Evolutionary conservation across 37 sponge, comb jelly and placozoan genomes (phyloP), one percentile per base, ranked within the genome.

Genomic region (Theonella swinhoei): DNA sequence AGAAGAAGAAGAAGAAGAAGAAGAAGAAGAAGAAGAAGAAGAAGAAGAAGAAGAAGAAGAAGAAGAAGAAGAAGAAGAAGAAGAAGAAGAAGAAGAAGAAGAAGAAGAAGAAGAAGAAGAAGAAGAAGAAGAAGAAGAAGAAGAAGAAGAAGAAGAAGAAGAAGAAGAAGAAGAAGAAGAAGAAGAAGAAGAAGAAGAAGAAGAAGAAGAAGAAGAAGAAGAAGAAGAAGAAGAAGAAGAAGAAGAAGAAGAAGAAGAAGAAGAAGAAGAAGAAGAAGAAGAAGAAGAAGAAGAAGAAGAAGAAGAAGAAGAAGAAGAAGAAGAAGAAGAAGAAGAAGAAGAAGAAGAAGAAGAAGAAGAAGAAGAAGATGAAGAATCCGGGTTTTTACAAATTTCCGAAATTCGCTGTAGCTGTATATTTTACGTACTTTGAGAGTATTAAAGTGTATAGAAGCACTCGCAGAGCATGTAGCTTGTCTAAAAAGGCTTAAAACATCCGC

Each of bases 311-410:
- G 14, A 25, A 39, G 34, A 28, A 23, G 69, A 68, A 25, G 31
- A 28, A 23, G 69, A 68, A 25, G 31, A 28, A 23, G 69, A 68
- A 25, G 31, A 28, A 68, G 69, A 68, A 28, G 31, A 28, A 68
- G 69, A 68, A 28, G 31, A 28, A 68, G 69, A 68, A 28, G 31
- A 28, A 68, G 69, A 68, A 28, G 31, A 28, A 68, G 69, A 68
- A 28, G 31, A 28, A 68, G 69, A 68, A 68, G 26, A n/a, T n/a
- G n/a, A n/a, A n/a, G n/a, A n/a, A n/a, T n/a, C n/a, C n/a, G n/a
- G n/a, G n/a, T n/a, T n/a, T n/a, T n/a, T n/a, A n/a, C n/a, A n/a
- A n/a, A n/a, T n/a, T n/a, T n/a, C n/a, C n/a, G n/a, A n/a, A n/a
- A n/a, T n/a, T n/a, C n/a, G n/a, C n/a, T n/a, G n/a, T n/a, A n/a